phyloP scores from a whole-genome alignment of 2,113 vertebrate species.

The Centropus unirufus region DNA sequence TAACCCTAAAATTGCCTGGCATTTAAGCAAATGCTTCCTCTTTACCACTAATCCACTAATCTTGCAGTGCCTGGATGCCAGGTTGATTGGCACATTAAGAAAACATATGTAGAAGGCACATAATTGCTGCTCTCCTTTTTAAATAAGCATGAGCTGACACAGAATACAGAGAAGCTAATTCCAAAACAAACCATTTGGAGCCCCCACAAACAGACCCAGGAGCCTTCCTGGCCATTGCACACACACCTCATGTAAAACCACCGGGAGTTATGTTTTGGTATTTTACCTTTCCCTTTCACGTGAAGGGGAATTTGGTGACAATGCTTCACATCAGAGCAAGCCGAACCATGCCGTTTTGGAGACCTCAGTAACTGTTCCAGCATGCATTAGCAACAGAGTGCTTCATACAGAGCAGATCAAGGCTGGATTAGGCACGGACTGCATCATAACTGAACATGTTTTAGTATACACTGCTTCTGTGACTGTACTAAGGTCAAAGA shows the following conservation, averaged over 20 bases:
- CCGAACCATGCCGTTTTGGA: background rate
- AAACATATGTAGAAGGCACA: background rate
- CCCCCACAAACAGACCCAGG: background rate
- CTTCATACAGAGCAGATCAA: background rate
- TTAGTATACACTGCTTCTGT: fast-evolving
- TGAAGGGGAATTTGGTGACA: background rate
- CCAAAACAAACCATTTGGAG: background rate
- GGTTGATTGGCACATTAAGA: background rate
- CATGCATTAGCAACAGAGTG: background rate
- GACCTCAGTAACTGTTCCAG: background rate
- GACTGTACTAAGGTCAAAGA: background rate
- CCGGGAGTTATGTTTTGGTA: fast-evolving
- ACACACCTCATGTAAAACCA: background rate
- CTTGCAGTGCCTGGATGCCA: background rate
- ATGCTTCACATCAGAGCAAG: background rate
- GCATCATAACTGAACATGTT: background rate
- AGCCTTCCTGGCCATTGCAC: background rate
- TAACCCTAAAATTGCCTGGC: background rate
- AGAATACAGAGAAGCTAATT: background rate
- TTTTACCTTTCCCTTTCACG: background rate
- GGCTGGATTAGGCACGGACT: background rate
- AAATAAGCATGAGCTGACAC: background rate
- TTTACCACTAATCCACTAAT: background rate
- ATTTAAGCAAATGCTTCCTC: slow-evolving; percentile 21
- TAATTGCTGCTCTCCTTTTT: background rate